Conservation (phyloP, 2,888 invertebrate genomes). For the Lithophane socia region DNA sequence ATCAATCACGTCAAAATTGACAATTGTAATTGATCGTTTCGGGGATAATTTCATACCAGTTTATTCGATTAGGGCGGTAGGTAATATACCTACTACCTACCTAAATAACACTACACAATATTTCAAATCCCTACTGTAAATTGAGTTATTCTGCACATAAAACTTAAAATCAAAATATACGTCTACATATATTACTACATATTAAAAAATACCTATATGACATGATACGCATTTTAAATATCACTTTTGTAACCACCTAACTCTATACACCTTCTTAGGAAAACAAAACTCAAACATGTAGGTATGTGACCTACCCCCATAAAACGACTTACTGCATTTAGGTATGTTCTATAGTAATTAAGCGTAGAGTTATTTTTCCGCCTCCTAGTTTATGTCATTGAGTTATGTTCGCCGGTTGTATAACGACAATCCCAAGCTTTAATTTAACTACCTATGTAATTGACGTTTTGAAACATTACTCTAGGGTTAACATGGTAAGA, state of each 20-base stretch:
- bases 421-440: neutral
- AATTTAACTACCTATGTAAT: neutral
- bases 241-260: neutral
- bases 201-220: neutral
- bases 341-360: neutral
- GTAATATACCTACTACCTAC: neutral
- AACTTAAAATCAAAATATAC: neutral
- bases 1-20: no score
- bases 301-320: neutral
- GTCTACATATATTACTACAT: neutral
- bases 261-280: neutral
- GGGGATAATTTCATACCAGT: neutral
- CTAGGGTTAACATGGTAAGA: neutral
- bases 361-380: constrained; percentile 1
- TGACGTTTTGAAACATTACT: neutral
- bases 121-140: neutral
- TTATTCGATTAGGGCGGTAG: neutral
- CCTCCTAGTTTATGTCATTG: neutral
- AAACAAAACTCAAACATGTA: neutral
- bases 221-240: neutral
- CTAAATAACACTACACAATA: neutral
- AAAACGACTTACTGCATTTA: neutral
- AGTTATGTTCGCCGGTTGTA: neutral
- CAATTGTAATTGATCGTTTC: no score
- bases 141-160: neutral